A percentile compares a stretch with the other conserved stretches of the same genome.
phyloP scores from a whole-genome alignment of 2,113 vertebrate genomes.

The Ivindomyrus marchei region DNA sequence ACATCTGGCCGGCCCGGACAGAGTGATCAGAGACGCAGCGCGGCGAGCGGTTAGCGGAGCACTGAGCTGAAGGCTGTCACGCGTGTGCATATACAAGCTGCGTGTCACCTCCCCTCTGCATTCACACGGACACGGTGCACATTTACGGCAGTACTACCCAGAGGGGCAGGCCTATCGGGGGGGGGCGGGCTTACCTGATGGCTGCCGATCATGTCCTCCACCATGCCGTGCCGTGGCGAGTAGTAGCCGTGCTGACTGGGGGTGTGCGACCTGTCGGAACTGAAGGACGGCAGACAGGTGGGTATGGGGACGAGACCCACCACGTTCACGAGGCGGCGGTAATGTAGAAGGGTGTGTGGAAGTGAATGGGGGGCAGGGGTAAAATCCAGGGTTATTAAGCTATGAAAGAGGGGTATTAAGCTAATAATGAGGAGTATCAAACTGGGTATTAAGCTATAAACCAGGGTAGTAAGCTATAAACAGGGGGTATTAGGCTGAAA shows the following conservation, averaged over 20 bases:
- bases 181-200: slow-evolving; percentile 69
- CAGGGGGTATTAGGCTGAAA: neutral
- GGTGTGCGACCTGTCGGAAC: slow-evolving; percentile 90
- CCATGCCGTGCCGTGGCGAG: slow-evolving; percentile 71
- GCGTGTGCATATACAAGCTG: neutral
- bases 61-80: neutral
- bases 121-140: neutral
- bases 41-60: neutral
- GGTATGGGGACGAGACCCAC: slow-evolving; percentile 53
- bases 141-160: neutral
- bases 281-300: slow-evolving; percentile 75
- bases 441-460: neutral
- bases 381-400: neutral
- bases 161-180: neutral
- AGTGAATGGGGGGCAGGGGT: slow-evolving; percentile 24
- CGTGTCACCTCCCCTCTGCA: neutral
- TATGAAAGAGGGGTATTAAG: neutral
- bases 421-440: neutral
- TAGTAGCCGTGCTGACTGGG: slow-evolving; percentile 83
- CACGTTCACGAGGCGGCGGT: slow-evolving; percentile 49
- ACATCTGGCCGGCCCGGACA: neutral
- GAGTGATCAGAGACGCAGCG: neutral
- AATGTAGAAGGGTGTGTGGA: slow-evolving; percentile 42
- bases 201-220: slow-evolving; percentile 77
- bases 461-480: neutral